Evolutionary conservation across 2,113 vertebrate species (phyloP), one percentile per base, ranked within the genome.

Genomic region (Montifringilla adamsi): DNA sequence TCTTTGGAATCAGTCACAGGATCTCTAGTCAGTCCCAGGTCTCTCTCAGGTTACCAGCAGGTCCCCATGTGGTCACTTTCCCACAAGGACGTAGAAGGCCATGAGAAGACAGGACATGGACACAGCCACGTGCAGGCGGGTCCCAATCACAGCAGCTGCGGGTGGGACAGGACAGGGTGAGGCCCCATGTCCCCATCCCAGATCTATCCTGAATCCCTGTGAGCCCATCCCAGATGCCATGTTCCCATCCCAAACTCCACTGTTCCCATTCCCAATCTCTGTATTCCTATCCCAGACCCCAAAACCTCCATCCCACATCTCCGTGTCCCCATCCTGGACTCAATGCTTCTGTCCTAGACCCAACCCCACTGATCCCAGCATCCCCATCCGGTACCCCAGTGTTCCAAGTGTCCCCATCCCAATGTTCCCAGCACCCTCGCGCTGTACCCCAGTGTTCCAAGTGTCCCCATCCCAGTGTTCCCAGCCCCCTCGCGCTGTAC

Each of bases 81-180:
- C 96, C 94, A 99, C 98, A 53, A 99, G 94, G 52, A 99, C 86
- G 5, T 99, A 99, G 97, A 99, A 98, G n/a, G 98, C 99, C 99
- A 99, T 99, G 49, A 97, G 95, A 95, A 99, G 46, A 66, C 99
- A 99, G 95, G 98, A 98, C 20, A 98, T 43, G 0, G 99, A 98
- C 82, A 99, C 99, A 4, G 98, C 97, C 39, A 98, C 95, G 43
- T 99, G 99, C 73, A 99, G 98, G 59, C 99, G 98, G 33, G 98
- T 99, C 78, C 99, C 99, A 33, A 99, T 99, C 85, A 99, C 96
- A 24, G 99, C 99, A 67, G 99, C 99, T 99, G 91, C 9, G 24
- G 68, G 86, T 69, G 2, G 15, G 17, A 70, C 0, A 7, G 7
- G 9, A 15, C 6, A 0, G 43, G n/a, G 13, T 62, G 74, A 70